These are phyloP conservation scores for Tuberolachnus salignus DNA, from an alignment of 2,888 invertebrate species.

Conservation along the genomic window DNA sequence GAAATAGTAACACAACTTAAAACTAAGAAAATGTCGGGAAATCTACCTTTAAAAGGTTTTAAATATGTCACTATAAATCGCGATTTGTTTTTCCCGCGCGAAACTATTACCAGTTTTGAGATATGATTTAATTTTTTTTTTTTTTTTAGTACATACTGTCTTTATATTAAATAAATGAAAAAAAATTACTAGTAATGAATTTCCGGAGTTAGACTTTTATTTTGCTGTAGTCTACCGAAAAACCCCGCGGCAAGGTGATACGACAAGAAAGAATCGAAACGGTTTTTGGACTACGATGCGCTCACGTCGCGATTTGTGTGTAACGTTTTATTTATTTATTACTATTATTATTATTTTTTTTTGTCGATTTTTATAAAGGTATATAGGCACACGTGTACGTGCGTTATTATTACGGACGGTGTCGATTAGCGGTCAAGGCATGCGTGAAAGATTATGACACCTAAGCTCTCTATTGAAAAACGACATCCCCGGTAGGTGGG, in stretches of 20 bases:
- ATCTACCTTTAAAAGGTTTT: too few relatives aligned
- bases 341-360: constrained; percentile 11
- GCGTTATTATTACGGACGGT: constrained; percentile 33
- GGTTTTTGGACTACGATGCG: not conserved
- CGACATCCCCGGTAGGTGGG: not conserved
- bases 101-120: too few relatives aligned
- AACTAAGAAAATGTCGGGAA: too few relatives aligned
- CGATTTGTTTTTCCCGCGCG: too few relatives aligned
- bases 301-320: not conserved
- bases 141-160: too few relatives aligned
- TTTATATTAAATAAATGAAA: too few relatives aligned
- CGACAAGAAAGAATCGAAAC: not conserved
- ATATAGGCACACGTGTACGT: not conserved
- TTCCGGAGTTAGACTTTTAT: too few relatives aligned
- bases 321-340: constrained; percentile 6
- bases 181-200: too few relatives aligned
- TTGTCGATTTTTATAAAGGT: not conserved
- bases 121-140: too few relatives aligned
- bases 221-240: too few relatives aligned
- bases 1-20: not conserved
- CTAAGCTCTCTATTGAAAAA: constrained; percentile 55
- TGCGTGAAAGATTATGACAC: constrained; percentile 56
- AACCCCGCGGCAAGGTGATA: too few relatives aligned
- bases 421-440: constrained; percentile 56
- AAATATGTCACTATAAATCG: too few relatives aligned